Base-by-base conservation (phyloP, 2,113 vertebrate species). In the Pomatorhinus ruficollis region DNA sequence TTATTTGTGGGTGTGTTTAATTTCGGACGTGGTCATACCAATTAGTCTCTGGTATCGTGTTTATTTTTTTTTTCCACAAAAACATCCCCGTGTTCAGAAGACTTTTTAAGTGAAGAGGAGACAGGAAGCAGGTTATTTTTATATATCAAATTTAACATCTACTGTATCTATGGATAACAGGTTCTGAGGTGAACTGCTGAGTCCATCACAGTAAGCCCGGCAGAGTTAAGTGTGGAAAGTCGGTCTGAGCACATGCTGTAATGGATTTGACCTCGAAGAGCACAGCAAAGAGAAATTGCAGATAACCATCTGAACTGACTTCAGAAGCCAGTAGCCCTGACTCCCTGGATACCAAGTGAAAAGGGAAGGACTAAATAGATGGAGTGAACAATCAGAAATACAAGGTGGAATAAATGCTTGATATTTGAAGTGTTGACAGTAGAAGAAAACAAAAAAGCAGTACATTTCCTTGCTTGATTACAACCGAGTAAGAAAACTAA, bases 301-400 rank as follows among this genome's bases (percentile, higher is more conserved):
- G 98, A 98, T 97, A 98, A 97, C 97, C 96, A 97, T 97, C 97
- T 97, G 97, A 98, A 97, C 97, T 95, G 92, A 97, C 96, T 98
- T 97, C 90, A 96, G 96, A 97, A 95, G 93, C 93, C 97, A 96
- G 94, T 97, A 97, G 97, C 94, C 95, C 96, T 91, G 92, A 97
- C 91, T 97, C 94, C 90, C 72, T 91, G 88, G 96, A 95, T 92
- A 89, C 57, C 76, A 75, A 94, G 70, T 95, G 82, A 87, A 96
- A 96, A 97, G 42, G 82, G 89, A 90, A 81, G 52, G 93, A 94
- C 95, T 87, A 95, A 93, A 93, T 59, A 92, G 71, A 76, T 70
- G 49, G 79, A 95, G 50, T 40, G 94, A 97, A 96, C 72, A 96
- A 90, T 93, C 87, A 86, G 91, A 96, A 89, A 77, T 45, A 77